Evolutionary conservation across 2,888 invertebrate genomes (phyloP), one percentile per base, ranked within the genome.

Genomic region (Oscheius onirici): DNA sequence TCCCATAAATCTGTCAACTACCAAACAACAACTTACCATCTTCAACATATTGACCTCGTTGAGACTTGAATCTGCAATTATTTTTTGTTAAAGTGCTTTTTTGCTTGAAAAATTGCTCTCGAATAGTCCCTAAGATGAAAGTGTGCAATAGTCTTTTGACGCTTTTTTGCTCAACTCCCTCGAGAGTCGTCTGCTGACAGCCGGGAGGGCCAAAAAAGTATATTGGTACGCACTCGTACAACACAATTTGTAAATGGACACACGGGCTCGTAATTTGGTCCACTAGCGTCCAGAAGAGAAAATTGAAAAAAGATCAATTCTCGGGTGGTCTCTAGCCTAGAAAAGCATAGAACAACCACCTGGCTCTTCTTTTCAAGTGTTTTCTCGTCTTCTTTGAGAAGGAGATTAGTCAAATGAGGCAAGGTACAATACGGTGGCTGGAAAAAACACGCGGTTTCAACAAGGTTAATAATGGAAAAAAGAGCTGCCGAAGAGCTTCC

Each of bases 171-270:
- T 13, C 15, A 13, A 49, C 20, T 63, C 63, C 63, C 49, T 28
- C 24, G 63, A 34, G 63, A 49, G 17, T 63, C 17, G 24, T 15
- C 20, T 28, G 63, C 63, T 24, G 63, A 63, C 63, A 63, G 63
- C 63, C 46, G 3, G 34, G 34, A 34, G 34, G 17, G 13, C 41
- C 58, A 63, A 63, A 63, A 63, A 63, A 63, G 49, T 63, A 63
- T 49, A 34, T 49, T 63, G 63, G 63, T 60, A 60, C 60, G 60
- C 63, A 63, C 63, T 63, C 63, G 63, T 63, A 63, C 63, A 49
- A 63, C 63, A 63, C 63, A 63, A 63, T 63, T 63, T 63, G 63
- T 63, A 63, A 63, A 63, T 63, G 63, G 63, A 63, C 63, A 17
- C 41, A 17, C 26, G 40, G n/a, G 28, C 63, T 46, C 63, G 63